Base-by-base conservation (phyloP, 2,888 invertebrate species). In the Leucophora obtusa region DNA sequence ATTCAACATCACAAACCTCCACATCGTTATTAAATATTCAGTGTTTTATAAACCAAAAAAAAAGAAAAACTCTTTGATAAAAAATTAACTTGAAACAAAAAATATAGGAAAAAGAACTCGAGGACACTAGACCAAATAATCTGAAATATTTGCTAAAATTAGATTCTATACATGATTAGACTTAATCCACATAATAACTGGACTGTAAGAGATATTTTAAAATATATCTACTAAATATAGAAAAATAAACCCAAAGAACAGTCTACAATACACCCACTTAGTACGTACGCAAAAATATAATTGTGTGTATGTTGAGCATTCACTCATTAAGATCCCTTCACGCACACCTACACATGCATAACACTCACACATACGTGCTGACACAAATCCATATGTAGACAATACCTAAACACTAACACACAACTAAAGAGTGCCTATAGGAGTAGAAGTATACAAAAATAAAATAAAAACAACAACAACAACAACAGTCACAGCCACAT, bases 391-490 rank as follows among this genome's bases (percentile, higher is more conserved):
- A 28, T 33, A 15, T 33, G 47, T 15, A 56, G 56, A 62, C 50
- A 50, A 59, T 15, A 58, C n/a, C n/a, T 28, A 66, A 10, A 21
- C 28, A 21, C 62, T 54, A 63, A 72, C 70, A 50, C 56, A 60
- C 50, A n/a, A 59, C 54, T 11, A 17, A 63, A 76, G 53, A 38
- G 59, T 53, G 58, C 15, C 53, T 35, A 28, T n/a, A 21, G 59
- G 15, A 66, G n/a, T 47, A 33, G 28, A 28, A 6, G 28, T 28
- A 28, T 56, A 60, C 33, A 47, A 62, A 28, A 4, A 59, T 43
- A 47, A 73, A 24, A 28, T 6, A 62, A 54, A 53, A 15, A 65
- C 24, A n/a, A n/a, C 71, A 70, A 77, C 56, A 69, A 63, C 71
- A 33, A 63, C 53, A 78, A 10, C 38, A 9, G 11, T 1, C 76